Evolutionary conservation across 2,113 vertebrate species (phyloP).

Genomic region (Cololabis saira): DNA sequence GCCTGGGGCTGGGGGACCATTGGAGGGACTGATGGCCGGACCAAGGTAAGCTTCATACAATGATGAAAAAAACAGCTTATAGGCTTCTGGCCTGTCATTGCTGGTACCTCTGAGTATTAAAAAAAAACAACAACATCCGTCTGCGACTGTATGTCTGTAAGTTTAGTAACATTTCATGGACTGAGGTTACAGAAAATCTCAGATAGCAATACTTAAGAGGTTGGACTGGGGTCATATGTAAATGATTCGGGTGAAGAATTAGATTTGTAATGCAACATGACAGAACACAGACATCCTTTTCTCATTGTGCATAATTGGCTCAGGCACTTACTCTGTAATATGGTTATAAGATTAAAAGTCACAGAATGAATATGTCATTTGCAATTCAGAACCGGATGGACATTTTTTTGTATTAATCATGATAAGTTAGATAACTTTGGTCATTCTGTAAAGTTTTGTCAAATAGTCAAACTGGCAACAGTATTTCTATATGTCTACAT

Average conservation of each 20-base stretch:
- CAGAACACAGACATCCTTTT: constrained; percentile 73
- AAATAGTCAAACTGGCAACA: constrained; percentile 13
- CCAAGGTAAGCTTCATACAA: too few relatives aligned
- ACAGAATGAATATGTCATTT: constrained; percentile 71
- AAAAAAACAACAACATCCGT: too few relatives aligned
- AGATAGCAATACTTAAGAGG: constrained; percentile 29
- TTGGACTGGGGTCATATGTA: constrained; percentile 56
- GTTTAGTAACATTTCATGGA: constrained; percentile 11
- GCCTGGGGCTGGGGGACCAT: too few relatives aligned
- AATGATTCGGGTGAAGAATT: constrained; percentile 72
- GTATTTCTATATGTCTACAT: neutral
- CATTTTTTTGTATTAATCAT: constrained; percentile 61
- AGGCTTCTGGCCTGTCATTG: too few relatives aligned
- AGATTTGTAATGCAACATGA: constrained; percentile 70
- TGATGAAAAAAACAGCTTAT: too few relatives aligned
- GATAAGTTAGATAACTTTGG: constrained; percentile 54
- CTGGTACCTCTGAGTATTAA: too few relatives aligned
- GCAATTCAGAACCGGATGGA: constrained; percentile 65
- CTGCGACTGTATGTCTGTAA: neutral
- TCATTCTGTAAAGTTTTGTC: constrained; percentile 17
- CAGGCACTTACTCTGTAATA: constrained; percentile 69
- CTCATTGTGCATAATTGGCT: constrained; percentile 72
- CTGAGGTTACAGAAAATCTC: constrained; percentile 26
- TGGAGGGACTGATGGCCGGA: too few relatives aligned
- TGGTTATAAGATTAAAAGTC: constrained; percentile 66